Evolutionary conservation across 1,140 invertebrate genomes (phyloP).

Genomic region (Drosophila novamexicana): DNA sequence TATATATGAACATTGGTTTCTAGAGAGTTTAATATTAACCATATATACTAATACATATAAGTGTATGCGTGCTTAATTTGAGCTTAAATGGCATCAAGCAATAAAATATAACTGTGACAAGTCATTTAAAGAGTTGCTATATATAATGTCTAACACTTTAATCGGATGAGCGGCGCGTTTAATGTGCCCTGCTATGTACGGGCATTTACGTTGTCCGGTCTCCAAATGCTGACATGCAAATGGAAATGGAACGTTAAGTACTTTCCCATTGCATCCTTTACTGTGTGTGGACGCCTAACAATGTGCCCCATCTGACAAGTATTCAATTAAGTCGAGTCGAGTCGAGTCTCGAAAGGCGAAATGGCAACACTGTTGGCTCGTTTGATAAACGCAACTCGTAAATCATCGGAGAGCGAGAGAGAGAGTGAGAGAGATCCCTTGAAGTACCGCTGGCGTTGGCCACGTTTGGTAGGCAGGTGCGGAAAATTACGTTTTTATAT

Average conservation of each 20-base stretch:
- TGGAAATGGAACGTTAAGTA: conserved; percentile 15
- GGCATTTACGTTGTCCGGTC: conserved; percentile 17
- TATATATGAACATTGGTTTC: too few species aligned
- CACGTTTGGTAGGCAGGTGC: conserved; percentile 74
- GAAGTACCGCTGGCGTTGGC: conserved; percentile 67
- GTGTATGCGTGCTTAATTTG: neutral
- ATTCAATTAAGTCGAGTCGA: conserved; percentile 66
- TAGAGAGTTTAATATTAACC: too few species aligned
- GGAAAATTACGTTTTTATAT: conserved; percentile 82
- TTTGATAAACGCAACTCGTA: conserved; percentile 63
- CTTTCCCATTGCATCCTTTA: conserved; percentile 3
- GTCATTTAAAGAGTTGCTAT: neutral
- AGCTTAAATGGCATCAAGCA: neutral
- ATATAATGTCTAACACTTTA: neutral
- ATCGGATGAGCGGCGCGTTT: conserved; percentile 1
- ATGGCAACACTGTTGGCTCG: conserved; percentile 53
- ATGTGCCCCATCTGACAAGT: conserved; percentile 11
- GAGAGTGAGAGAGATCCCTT: conserved; percentile 44
- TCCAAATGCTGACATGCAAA: conserved; percentile 4
- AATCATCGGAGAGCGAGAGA: conserved; percentile 48
- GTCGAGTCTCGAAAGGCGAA: conserved; percentile 47
- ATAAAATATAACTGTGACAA: conserved; percentile 11
- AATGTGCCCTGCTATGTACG: conserved; percentile 5
- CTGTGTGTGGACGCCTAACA: conserved; percentile 12
- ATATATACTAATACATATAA: neutral